These are phyloP conservation scores for Acanthococcus lagerstroemiae DNA, from an alignment of 2,888 invertebrate species.

Conservation along the genomic window DNA sequence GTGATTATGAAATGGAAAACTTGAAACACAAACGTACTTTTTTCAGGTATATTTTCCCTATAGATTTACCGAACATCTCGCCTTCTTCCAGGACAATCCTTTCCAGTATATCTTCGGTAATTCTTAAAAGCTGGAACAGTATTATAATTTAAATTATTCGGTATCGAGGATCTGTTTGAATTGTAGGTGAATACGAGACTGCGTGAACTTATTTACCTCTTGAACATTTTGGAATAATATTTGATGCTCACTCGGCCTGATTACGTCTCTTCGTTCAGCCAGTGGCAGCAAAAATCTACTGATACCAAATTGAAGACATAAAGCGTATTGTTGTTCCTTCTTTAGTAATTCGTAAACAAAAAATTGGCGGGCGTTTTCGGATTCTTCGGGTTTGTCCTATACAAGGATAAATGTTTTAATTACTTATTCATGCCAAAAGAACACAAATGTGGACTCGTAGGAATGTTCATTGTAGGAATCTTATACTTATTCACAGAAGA, in stretches of 20 bases:
- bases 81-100: slow-evolving; percentile 62
- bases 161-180: not conserved
- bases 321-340: slow-evolving; percentile 68
- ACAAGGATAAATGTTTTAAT: too few species aligned
- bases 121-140: slow-evolving; percentile 51
- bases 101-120: slow-evolving; percentile 73
- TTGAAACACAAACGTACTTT: slow-evolving; percentile 36
- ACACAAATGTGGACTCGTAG: too few species aligned
- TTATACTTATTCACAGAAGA: too few species aligned
- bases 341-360: slow-evolving; percentile 62
- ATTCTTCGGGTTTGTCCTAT: slow-evolving; percentile 10
- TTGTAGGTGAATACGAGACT: not conserved
- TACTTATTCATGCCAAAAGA: too few species aligned
- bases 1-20: too few species aligned
- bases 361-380: slow-evolving; percentile 11
- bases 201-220: slow-evolving; percentile 58
- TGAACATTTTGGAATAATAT: slow-evolving; percentile 75
- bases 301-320: slow-evolving; percentile 66
- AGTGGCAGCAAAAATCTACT: slow-evolving; percentile 66
- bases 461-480: too few species aligned
- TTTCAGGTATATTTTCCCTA: slow-evolving; percentile 62
- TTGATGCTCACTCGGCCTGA: slow-evolving; percentile 64
- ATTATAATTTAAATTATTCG: too few species aligned
- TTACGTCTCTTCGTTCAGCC: slow-evolving; percentile 62
- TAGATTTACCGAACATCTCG: slow-evolving; percentile 56